Conservation (phyloP, 2,113 vertebrate species). For the Laticauda colubrina region DNA sequence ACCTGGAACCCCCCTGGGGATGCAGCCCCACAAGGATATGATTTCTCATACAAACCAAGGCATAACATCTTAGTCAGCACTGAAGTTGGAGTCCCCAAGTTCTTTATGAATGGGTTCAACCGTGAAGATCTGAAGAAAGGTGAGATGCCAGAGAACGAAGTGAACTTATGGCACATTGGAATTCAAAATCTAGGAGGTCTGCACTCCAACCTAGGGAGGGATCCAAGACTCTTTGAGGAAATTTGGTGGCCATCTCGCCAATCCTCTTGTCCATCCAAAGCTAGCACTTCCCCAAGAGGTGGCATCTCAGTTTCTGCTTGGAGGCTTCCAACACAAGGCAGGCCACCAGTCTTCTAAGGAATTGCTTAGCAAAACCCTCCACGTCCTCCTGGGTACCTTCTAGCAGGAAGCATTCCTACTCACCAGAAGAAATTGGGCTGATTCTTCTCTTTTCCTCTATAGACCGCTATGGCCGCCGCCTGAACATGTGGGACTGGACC, state of each 20-base stretch:
- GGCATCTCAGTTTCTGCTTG: background rate
- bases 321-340: background rate
- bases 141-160: background rate
- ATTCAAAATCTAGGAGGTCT: background rate
- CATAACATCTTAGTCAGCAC: conserved; percentile 84
- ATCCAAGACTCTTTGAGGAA: background rate
- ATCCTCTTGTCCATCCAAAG: background rate
- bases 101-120: conserved; percentile 68
- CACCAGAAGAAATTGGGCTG: background rate
- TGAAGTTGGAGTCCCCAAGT: conserved; percentile 75
- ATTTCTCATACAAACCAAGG: conserved; percentile 83
- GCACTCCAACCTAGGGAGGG: no score
- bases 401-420: background rate
- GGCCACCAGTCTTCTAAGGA: background rate
- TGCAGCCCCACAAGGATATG: conserved; percentile 72
- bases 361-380: background rate
- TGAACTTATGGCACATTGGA: background rate
- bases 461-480: conserved; percentile 72
- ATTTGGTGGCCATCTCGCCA: background rate
- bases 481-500: conserved; percentile 82
- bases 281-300: no score
- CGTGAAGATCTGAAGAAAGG: conserved; percentile 70
- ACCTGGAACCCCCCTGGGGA: conserved; percentile 77
- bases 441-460: background rate
- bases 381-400: background rate